phyloP scores from a whole-genome alignment of 2,888 invertebrate genomes.

The Bhutanitis thaidina region DNA sequence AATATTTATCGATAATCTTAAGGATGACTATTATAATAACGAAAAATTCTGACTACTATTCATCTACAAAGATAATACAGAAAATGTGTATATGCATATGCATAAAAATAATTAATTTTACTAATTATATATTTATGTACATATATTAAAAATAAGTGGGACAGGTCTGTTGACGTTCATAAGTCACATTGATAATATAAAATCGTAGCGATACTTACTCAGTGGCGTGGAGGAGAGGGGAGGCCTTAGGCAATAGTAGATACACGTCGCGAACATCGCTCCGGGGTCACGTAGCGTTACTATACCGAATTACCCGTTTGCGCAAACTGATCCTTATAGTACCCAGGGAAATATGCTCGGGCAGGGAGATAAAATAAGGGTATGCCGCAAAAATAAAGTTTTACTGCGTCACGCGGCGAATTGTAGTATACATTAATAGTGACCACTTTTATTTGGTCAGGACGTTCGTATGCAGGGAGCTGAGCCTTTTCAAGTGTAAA shows the following conservation, averaged over 20 bases:
- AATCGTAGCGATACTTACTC: slow-evolving; percentile 65
- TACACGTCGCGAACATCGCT: slow-evolving; percentile 66
- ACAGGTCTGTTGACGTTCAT: slow-evolving; percentile 22
- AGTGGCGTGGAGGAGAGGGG: slow-evolving; percentile 56
- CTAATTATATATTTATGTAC: too few relatives aligned
- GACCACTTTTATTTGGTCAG: background rate
- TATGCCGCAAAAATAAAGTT: slow-evolving; percentile 46
- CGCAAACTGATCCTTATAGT: slow-evolving; percentile 44
- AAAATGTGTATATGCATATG: too few relatives aligned
- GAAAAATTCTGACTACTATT: too few relatives aligned
- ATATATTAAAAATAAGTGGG: background rate
- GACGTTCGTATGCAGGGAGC: background rate
- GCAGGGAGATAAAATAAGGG: slow-evolving; percentile 41
- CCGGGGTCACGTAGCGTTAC: slow-evolving; percentile 65
- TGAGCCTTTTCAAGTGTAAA: too few relatives aligned
- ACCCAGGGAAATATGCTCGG: slow-evolving; percentile 57
- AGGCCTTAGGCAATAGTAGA: slow-evolving; percentile 58
- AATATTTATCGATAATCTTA: too few relatives aligned
- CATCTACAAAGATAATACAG: too few relatives aligned
- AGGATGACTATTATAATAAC: too few relatives aligned
- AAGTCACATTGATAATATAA: slow-evolving; percentile 38
- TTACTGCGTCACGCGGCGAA: slow-evolving; percentile 33
- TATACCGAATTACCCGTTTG: slow-evolving; percentile 30
- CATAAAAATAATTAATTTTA: too few relatives aligned
- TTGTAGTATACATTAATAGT: slow-evolving; percentile 1